Evolutionary conservation across 37 sponge, comb jelly and placozoan species (phyloP), one percentile per base, ranked within the genome.

Genomic region (Chondrosia reniformis): DNA sequence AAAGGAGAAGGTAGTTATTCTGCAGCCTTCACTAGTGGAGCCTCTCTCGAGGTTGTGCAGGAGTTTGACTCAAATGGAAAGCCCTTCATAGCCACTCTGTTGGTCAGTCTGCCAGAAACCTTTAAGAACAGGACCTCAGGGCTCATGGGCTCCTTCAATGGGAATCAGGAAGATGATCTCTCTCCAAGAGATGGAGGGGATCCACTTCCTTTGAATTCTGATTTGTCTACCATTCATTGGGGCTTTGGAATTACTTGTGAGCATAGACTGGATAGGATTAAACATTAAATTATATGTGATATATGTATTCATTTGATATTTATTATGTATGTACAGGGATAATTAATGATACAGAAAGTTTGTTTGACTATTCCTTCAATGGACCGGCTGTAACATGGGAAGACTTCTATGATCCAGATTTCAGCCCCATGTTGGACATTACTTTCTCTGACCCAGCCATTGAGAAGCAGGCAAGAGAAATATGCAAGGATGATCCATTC

Each of bases 161-260:
- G 76, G 21, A 74, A 82, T 30, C 74, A 31, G 7, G 22, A 62
- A 41, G 83, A 82, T 82, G 83, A 82, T 28, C 39, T 82, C 62
- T 36, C 30, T 28, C 76, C 83, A 40, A 82, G 59, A 38, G 62
- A 69, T 32, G 39, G 7, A 25, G 33, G 45, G 13, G 44, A 32
- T 24, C n/a, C 63, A 33, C 45, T 82, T 5, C 45, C 83, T 33
- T 32, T 82, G 33, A 57, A 59, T 24, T 74, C 83, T 28, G 43
- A 75, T 33, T 33, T 74, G 24, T 33, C 57, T 75, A 45, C 15
- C 19, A 82, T 82, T 61, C 83, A 82, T 37, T 0, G 61, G 5
- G 19, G 24, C 36, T 82, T 82, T 82, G 83, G 83, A 5, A 59
- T 82, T 25, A 75, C 83, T 61, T 82, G 83, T 82, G 28, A 81